Percentiles rank a stretch among this genome's conserved stretches.
Conservation (phyloP, 2,888 invertebrate species). For the Nymphalis polychloros region DNA sequence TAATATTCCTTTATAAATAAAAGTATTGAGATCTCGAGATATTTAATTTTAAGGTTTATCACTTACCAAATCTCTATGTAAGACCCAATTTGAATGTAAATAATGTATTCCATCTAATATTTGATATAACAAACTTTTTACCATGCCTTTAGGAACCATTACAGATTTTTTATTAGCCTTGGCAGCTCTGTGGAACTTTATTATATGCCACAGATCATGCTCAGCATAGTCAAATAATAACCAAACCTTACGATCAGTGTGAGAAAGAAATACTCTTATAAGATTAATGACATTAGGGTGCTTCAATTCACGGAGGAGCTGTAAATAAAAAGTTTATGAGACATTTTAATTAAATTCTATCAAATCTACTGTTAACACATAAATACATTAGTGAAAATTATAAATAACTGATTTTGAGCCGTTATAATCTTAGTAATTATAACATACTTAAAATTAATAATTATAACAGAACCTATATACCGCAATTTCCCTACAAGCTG, state of each 20-base stretch:
- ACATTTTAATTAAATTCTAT: constrained; percentile 2
- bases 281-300: constrained; percentile 98
- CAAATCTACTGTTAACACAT: neutral
- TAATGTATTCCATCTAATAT: constrained; percentile 99
- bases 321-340: constrained; percentile 52
- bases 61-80: constrained; percentile 96
- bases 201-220: constrained; percentile 99
- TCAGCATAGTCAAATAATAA: constrained; percentile 99
- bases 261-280: constrained; percentile 97
- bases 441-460: constrained; percentile 1
- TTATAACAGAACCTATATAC: constrained; percentile 76
- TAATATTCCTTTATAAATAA: neutral
- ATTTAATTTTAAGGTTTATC: neutral
- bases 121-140: constrained; percentile 98
- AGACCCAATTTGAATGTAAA: constrained; percentile 99
- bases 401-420: neutral
- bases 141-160: constrained; percentile 98
- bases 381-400: neutral
- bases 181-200: constrained; percentile 98
- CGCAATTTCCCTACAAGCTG: constrained; percentile 99
- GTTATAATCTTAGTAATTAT: neutral
- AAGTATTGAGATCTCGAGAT: too few species aligned
- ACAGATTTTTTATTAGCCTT: constrained; percentile 98
- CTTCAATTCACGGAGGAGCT: constrained; percentile 96
- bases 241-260: constrained; percentile 98